Conservation (phyloP, 1,140 invertebrate species). For the Pissodes strobi region DNA sequence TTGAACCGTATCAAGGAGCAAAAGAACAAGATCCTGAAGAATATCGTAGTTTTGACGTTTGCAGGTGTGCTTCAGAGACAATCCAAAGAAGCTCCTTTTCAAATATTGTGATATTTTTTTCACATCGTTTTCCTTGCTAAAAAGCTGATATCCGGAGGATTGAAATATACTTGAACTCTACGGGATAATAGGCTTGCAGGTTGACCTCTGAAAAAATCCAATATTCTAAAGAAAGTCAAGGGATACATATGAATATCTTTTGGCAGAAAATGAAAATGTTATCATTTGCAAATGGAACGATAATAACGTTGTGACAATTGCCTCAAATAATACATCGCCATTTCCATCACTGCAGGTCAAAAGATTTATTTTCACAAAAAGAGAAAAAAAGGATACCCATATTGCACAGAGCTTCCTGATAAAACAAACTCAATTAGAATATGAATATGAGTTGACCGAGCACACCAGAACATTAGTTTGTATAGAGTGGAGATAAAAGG, state of each 20-base stretch:
- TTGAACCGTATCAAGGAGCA: conserved; percentile 35
- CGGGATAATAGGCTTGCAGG: conserved; percentile 27
- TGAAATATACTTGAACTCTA: no score
- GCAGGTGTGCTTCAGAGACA: neutral
- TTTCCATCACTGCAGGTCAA: no score
- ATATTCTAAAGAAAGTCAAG: neutral
- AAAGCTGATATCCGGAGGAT: conserved; percentile 19
- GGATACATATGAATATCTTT: neutral
- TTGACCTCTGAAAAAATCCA: conserved; percentile 2
- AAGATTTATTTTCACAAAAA: no score
- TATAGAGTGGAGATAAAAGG: conserved; percentile 32
- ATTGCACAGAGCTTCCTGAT: conserved; percentile 31
- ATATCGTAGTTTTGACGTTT: conserved; percentile 28
- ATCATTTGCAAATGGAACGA: conserved; percentile 37
- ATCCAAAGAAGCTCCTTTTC: neutral
- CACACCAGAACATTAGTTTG: conserved; percentile 37
- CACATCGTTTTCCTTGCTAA: conserved; percentile 14
- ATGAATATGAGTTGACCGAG: conserved; percentile 43
- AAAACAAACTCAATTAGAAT: conserved; percentile 38
- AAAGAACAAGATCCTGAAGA: conserved; percentile 1
- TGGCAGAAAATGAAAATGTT: neutral
- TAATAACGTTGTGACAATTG: conserved; percentile 33
- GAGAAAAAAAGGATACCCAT: conserved; percentile 35
- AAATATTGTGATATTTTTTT: conserved; percentile 32
- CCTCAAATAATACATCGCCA: no score